Conservation (phyloP, 2,797 vertebrate genomes). For the Gephyroberyx darwinii region DNA sequence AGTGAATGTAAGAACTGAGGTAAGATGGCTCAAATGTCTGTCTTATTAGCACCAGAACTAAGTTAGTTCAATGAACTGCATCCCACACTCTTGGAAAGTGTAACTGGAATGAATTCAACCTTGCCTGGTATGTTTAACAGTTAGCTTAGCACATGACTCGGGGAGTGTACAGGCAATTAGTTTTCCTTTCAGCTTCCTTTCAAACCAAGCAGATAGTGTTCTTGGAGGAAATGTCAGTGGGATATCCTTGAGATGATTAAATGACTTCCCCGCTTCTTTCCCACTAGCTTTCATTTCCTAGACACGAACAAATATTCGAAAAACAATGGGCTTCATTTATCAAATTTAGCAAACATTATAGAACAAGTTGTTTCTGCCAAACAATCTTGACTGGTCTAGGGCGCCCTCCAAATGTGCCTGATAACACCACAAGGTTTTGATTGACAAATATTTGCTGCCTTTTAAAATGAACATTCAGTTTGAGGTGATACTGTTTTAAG, state of each 20-base stretch:
- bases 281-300: conserved; percentile 46
- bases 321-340: conserved; percentile 57
- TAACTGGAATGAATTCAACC: conserved; percentile 16
- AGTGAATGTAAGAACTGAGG: neutral
- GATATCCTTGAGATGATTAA: conserved; percentile 7
- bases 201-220: conserved; percentile 3
- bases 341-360: conserved; percentile 42
- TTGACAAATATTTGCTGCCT: neutral
- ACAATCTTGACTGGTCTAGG: conserved; percentile 35
- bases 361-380: conserved; percentile 26
- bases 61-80: conserved; percentile 2
- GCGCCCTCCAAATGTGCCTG: conserved; percentile 5
- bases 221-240: conserved; percentile 25
- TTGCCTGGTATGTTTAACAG: neutral
- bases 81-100: conserved; percentile 12
- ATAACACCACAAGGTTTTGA: neutral
- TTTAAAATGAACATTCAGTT: neutral
- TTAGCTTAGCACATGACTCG: neutral
- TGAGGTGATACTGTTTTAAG: neutral
- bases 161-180: neutral
- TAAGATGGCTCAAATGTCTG: neutral
- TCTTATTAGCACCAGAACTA: neutral
- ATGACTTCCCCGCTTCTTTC: conserved; percentile 34
- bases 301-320: conserved; percentile 21
- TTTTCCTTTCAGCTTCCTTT: conserved; percentile 4